These are phyloP conservation scores for Cyclophora punctaria DNA, from an alignment of 2,888 invertebrate species.

Conservation along the genomic window DNA sequence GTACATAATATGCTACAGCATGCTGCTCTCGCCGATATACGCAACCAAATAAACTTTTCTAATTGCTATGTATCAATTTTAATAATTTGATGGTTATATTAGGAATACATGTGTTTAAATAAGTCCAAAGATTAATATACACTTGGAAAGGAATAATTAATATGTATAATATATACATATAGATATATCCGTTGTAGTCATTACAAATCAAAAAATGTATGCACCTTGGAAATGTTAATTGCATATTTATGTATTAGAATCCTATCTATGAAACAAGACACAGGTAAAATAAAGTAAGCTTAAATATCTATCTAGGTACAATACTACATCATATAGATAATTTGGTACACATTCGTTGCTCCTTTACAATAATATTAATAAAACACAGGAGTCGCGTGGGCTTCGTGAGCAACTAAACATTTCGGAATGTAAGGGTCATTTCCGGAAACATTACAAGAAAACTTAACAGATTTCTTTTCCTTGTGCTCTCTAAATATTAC, in stretches of 20 bases:
- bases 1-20: conserved; percentile 55
- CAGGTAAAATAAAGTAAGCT: conserved; percentile 45
- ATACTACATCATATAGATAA: conserved; percentile 57
- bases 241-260: conserved; percentile 14
- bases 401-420: conserved; percentile 49
- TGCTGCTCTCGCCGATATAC: conserved; percentile 40
- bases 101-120: conserved; percentile 5
- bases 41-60: conserved; percentile 23
- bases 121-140: conserved; percentile 17
- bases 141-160: conserved; percentile 13
- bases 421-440: conserved; percentile 57
- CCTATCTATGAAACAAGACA: conserved; percentile 27
- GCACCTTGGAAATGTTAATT: conserved; percentile 16
- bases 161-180: conserved; percentile 14
- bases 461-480: conserved; percentile 31
- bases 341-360: conserved; percentile 75
- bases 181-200: conserved; percentile 5
- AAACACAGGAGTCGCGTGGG: conserved; percentile 34
- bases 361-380: conserved; percentile 39
- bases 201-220: background rate
- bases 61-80: background rate
- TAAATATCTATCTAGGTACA: conserved; percentile 58
- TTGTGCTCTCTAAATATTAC: conserved; percentile 22
- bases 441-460: conserved; percentile 27
- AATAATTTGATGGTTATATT: conserved; percentile 6